A percentile compares a stretch with the other conserved stretches of the same genome.
phyloP scores from a whole-genome alignment of 2,888 invertebrate genomes.

The Abrostola triplasia region DNA sequence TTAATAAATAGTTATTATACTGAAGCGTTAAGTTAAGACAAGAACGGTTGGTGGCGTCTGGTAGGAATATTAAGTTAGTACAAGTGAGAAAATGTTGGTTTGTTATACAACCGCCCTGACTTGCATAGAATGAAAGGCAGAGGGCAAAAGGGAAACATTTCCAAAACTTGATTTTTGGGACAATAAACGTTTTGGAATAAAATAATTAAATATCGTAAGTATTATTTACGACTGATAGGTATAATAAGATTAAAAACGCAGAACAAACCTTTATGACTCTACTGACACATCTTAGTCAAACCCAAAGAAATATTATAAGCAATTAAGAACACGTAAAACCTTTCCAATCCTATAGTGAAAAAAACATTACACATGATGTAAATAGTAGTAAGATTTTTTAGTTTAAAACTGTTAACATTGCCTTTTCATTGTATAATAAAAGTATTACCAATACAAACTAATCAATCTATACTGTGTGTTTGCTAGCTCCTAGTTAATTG shows the following conservation, averaged over 20 bases:
- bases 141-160: not conserved
- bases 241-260: too few relatives aligned
- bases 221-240: too few relatives aligned
- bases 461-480: conserved; percentile 41
- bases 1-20: conserved; percentile 13
- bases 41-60: not conserved
- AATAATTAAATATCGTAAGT: not conserved
- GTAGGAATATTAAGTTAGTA: not conserved
- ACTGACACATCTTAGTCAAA: too few relatives aligned
- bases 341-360: too few relatives aligned
- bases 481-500: conserved; percentile 41
- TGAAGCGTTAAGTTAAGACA: not conserved
- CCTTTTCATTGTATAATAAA: not conserved
- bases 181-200: not conserved
- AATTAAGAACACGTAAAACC: too few relatives aligned
- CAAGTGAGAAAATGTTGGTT: too few relatives aligned
- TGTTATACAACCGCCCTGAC: not conserved
- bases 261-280: too few relatives aligned
- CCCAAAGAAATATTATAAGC: too few relatives aligned
- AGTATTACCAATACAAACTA: conserved; percentile 22
- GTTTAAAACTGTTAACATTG: too few relatives aligned
- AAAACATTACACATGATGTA: too few relatives aligned
- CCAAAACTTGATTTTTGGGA: not conserved
- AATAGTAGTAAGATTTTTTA: too few relatives aligned
- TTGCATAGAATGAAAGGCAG: too few relatives aligned